Evolutionary conservation across 2,113 vertebrate species (phyloP).

Genomic region (Pomatorhinus ruficollis): DNA sequence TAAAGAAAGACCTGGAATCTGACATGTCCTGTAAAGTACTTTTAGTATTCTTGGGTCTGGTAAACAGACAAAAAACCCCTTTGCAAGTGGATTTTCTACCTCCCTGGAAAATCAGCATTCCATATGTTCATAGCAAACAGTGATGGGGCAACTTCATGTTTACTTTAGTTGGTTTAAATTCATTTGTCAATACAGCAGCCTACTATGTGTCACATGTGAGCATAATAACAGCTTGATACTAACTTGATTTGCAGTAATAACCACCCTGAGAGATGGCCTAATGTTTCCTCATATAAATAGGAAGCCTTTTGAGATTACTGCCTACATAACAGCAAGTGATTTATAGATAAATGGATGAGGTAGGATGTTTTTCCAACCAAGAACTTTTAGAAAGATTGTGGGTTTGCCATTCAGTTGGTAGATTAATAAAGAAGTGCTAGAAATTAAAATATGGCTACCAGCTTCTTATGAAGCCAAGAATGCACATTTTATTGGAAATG

Average conservation of each 20-base stretch:
- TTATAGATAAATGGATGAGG: neutral
- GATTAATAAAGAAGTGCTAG: neutral
- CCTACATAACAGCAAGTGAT: neutral
- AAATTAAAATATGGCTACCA: neutral
- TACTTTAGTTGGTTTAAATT: slow-evolving; percentile 11
- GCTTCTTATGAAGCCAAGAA: neutral
- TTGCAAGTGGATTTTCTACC: slow-evolving; percentile 4
- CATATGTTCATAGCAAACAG: slow-evolving; percentile 15
- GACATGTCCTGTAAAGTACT: neutral
- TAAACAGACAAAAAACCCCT: neutral
- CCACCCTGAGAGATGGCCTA: slow-evolving; percentile 1
- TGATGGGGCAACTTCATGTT: slow-evolving; percentile 39
- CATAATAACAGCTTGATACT: slow-evolving; percentile 20
- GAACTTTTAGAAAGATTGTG: neutral
- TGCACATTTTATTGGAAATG: neutral
- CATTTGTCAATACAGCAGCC: slow-evolving; percentile 43
- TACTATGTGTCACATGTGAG: slow-evolving; percentile 19
- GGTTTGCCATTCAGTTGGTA: neutral
- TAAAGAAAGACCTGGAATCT: fast-evolving
- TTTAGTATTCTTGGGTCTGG: neutral
- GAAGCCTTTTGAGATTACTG: slow-evolving; percentile 11
- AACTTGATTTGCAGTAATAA: slow-evolving; percentile 25
- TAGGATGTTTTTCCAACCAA: neutral
- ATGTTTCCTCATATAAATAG: neutral
- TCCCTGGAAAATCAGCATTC: slow-evolving; percentile 2